phyloP scores from a whole-genome alignment of 2,113 vertebrate genomes.

The Lophura nycthemera region DNA sequence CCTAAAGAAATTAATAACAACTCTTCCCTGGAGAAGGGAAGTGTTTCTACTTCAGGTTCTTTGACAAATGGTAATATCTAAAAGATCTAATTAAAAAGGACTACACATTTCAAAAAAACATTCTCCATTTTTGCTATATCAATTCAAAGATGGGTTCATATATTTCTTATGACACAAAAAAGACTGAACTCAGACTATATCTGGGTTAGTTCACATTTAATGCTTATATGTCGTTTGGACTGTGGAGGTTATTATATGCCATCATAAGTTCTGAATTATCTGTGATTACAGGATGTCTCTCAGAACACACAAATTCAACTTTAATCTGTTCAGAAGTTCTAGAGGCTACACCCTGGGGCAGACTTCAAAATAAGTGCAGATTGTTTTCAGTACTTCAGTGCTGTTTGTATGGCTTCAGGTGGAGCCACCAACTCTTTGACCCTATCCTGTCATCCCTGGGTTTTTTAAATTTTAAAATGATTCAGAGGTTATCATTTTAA shows the following conservation, averaged over 20 bases:
- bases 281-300: neutral
- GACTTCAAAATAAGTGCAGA: neutral
- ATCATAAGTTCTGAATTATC: neutral
- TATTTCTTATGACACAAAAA: neutral
- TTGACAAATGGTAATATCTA: constrained; percentile 14
- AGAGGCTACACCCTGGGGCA: neutral
- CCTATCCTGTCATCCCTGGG: neutral
- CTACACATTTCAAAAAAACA: constrained; percentile 35
- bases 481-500: neutral
- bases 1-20: neutral
- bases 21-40: neutral
- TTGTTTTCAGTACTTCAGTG: neutral
- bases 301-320: neutral
- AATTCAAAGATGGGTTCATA: neutral
- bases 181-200: neutral
- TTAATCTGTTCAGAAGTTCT: neutral
- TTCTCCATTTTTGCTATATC: neutral
- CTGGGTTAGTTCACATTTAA: neutral
- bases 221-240: neutral
- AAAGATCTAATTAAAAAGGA: neutral
- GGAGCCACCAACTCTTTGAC: neutral
- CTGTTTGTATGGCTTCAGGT: neutral
- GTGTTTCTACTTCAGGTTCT: neutral
- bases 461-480: neutral
- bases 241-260: neutral